phyloP scores from a whole-genome alignment of 2,888 invertebrate species.

The Frankliniella fusca region DNA sequence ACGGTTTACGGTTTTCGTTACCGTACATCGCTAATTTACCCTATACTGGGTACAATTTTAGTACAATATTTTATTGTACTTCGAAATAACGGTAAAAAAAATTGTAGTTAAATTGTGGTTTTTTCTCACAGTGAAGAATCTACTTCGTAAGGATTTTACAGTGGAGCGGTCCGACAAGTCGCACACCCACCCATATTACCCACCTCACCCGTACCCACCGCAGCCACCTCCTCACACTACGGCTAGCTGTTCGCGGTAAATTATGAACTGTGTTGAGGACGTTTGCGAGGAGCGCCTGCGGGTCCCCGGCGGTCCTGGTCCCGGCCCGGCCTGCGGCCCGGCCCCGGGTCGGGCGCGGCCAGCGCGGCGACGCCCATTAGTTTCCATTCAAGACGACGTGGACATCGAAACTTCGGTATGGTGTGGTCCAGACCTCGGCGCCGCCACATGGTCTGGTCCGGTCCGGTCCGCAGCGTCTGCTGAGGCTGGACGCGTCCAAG shows the following conservation, averaged over 20 bases:
- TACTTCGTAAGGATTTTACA: too few species aligned
- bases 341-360: background rate
- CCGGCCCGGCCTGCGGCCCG: background rate
- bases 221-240: background rate
- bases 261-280: background rate
- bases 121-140: too few species aligned
- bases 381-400: conserved; percentile 22
- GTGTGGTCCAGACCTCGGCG: background rate
- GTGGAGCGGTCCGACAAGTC: background rate
- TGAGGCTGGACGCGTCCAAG: too few species aligned
- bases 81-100: too few species aligned
- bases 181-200: background rate
- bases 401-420: conserved; percentile 8
- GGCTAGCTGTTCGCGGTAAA: background rate
- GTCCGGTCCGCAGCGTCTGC: background rate
- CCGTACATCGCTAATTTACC: too few species aligned
- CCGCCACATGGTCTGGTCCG: background rate
- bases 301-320: background rate
- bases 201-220: background rate
- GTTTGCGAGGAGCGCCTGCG: background rate
- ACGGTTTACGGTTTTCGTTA: too few species aligned
- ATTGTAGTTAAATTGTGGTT: too few species aligned
- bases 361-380: background rate
- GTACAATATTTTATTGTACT: too few species aligned
- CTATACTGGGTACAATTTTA: too few species aligned